Percentiles rank a stretch among this genome's conserved stretches.
Evolutionary conservation across 1,140 invertebrate species (phyloP).

Genomic region (Drosophila tsacasi): DNA sequence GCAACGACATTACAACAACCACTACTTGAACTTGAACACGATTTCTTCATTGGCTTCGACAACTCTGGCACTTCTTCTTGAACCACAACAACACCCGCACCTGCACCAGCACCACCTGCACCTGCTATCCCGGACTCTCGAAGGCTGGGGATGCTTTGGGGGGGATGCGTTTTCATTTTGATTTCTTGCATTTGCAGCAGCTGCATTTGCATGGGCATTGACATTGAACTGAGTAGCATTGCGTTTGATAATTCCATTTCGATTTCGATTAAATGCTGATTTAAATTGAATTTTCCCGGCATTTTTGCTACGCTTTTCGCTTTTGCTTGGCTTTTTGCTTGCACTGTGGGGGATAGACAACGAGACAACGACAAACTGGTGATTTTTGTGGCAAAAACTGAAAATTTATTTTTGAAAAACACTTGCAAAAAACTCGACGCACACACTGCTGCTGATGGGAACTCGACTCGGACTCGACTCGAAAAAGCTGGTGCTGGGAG

Average conservation of each 20-base stretch:
- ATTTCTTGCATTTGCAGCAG: slow-evolving; percentile 41
- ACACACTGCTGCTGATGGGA: slow-evolving; percentile 62
- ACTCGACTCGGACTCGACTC: slow-evolving; percentile 17
- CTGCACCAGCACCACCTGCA: slow-evolving; percentile 7
- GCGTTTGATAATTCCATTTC: slow-evolving; percentile 35
- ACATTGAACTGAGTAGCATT: slow-evolving; percentile 41
- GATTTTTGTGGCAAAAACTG: slow-evolving; percentile 64
- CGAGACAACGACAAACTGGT: slow-evolving; percentile 55
- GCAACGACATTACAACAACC: slow-evolving; percentile 18
- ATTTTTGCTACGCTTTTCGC: slow-evolving; percentile 28
- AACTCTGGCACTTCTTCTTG: slow-evolving; percentile 40
- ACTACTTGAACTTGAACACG: slow-evolving; percentile 49
- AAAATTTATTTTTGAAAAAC: slow-evolving; percentile 77
- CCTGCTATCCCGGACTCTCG: slow-evolving; percentile 14
- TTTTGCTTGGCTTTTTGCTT: slow-evolving; percentile 18
- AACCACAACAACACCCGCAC: slow-evolving; percentile 30
- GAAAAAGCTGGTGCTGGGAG: slow-evolving; percentile 6
- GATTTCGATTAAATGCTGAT: slow-evolving; percentile 27
- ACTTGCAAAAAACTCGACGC: slow-evolving; percentile 80
- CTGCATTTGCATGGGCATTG: slow-evolving; percentile 34
- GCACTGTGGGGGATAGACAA: slow-evolving; percentile 54
- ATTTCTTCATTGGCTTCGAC: slow-evolving; percentile 33
- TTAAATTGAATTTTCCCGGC: slow-evolving; percentile 33
- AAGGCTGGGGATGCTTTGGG: slow-evolving; percentile 13
- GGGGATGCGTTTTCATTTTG: slow-evolving; percentile 56